These are phyloP conservation scores for Serrognathus titanus DNA, from an alignment of 2,888 invertebrate genomes.

Conservation along the genomic window DNA sequence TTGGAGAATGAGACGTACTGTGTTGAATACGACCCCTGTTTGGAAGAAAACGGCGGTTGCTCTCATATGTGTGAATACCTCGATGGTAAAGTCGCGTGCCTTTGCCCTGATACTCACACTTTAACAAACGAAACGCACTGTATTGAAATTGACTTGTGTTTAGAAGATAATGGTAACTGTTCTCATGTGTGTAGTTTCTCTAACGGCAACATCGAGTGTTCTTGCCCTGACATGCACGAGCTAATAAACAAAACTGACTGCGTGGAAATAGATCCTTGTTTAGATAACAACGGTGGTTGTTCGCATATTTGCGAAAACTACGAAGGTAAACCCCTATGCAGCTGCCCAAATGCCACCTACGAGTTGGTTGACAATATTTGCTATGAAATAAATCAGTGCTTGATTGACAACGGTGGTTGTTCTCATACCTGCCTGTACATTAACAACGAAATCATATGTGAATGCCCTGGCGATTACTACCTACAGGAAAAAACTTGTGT, in stretches of 20 bases:
- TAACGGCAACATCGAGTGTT: slow-evolving; percentile 44
- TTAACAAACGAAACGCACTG: slow-evolving; percentile 17
- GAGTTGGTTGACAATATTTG: slow-evolving; percentile 38
- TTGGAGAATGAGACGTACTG: slow-evolving; percentile 10
- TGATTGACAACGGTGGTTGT: slow-evolving; percentile 50
- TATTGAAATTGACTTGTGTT: slow-evolving; percentile 13
- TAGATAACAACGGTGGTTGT: slow-evolving; percentile 43
- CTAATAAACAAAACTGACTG: slow-evolving; percentile 42
- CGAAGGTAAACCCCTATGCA: slow-evolving; percentile 41
- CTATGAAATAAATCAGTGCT: slow-evolving; percentile 42
- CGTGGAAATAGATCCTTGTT: slow-evolving; percentile 40
- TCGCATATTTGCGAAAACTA: slow-evolving; percentile 37
- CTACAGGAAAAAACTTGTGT: slow-evolving; percentile 39
- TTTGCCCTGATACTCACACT: background rate
- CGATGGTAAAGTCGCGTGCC: slow-evolving; percentile 34
- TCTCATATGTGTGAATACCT: slow-evolving; percentile 53
- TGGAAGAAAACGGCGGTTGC: slow-evolving; percentile 45
- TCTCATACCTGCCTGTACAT: slow-evolving; percentile 53
- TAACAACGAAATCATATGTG: slow-evolving; percentile 33
- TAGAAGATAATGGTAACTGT: slow-evolving; percentile 54
- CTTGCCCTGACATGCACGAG: slow-evolving; percentile 26
- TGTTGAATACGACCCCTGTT: slow-evolving; percentile 33
- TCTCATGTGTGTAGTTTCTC: slow-evolving; percentile 52
- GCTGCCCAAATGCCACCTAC: slow-evolving; percentile 53
- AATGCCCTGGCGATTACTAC: slow-evolving; percentile 39